phyloP scores from a whole-genome alignment of 2,888 invertebrate genomes.

The Tipula unca region DNA sequence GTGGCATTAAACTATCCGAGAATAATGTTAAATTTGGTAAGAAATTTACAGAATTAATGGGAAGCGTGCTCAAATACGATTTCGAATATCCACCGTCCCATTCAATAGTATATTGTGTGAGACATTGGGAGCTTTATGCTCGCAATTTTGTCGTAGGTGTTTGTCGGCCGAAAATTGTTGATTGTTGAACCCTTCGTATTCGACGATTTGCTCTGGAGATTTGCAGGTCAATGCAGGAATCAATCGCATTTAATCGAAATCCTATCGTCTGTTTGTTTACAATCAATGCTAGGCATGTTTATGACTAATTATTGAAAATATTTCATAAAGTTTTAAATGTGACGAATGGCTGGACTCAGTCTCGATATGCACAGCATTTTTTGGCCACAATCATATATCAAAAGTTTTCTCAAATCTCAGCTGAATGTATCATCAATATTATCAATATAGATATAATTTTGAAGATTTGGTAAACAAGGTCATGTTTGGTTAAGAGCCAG shows the following conservation, averaged over 20 bases:
- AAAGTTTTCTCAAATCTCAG: conserved; percentile 60
- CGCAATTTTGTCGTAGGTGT: conserved; percentile 39
- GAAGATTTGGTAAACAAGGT: conserved; percentile 37
- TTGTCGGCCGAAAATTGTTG: background rate
- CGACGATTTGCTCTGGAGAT: conserved; percentile 33
- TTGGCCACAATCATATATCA: conserved; percentile 58
- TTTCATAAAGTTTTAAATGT: conserved; percentile 49
- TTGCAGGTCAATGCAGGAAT: conserved; percentile 33
- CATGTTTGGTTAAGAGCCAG: conserved; percentile 37
- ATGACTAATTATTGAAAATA: conserved; percentile 51
- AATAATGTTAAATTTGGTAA: conserved; percentile 54
- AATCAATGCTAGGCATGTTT: conserved; percentile 63
- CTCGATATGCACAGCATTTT: conserved; percentile 74
- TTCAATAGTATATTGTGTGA: conserved; percentile 55
- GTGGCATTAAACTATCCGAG: conserved; percentile 63
- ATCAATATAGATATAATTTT: conserved; percentile 46
- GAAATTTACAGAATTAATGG: conserved; percentile 56
- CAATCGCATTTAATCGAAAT: conserved; percentile 56
- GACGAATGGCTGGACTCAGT: conserved; percentile 71
- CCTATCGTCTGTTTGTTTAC: conserved; percentile 74
- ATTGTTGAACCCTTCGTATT: background rate
- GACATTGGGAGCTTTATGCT: conserved; percentile 66
- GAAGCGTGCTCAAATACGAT: conserved; percentile 40
- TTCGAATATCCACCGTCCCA: conserved; percentile 35
- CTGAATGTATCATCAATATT: conserved; percentile 62